These are phyloP conservation scores for Salminus brasiliensis DNA, from an alignment of 2,113 vertebrate genomes.

Conservation along the genomic window DNA sequence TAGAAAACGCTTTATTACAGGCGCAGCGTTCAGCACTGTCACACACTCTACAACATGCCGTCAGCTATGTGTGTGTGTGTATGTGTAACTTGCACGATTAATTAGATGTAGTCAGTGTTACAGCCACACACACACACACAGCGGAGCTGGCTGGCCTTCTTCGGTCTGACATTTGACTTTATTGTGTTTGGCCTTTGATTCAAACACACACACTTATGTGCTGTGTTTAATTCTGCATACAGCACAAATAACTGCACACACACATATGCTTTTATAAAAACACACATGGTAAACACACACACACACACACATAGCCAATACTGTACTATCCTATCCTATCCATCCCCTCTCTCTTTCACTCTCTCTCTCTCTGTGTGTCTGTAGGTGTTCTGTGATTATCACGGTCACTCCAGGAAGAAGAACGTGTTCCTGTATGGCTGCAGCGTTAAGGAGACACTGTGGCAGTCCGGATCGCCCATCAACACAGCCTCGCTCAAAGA, in stretches of 20 bases:
- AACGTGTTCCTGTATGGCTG: constrained; percentile 93
- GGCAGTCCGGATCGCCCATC: constrained; percentile 81
- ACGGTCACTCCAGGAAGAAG: constrained; percentile 92
- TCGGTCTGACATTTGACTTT: not conserved
- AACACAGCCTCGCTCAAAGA: constrained; percentile 76
- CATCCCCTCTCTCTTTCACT: not conserved
- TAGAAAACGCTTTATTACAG: not conserved
- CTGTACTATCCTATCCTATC: too few species aligned
- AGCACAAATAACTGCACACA: too few species aligned
- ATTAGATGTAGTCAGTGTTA: constrained; percentile 14
- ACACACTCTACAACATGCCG: not conserved
- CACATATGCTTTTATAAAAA: too few species aligned
- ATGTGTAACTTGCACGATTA: constrained; percentile 35
- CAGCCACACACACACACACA: not conserved
- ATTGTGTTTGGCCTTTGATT: not conserved
- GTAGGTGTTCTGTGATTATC: constrained; percentile 95
- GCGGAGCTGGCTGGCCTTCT: not conserved
- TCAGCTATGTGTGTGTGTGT: not conserved
- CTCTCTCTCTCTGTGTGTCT: not conserved
- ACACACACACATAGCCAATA: too few species aligned
- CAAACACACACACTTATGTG: too few species aligned
- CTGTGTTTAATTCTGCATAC: too few species aligned
- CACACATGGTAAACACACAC: too few species aligned
- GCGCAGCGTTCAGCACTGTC: constrained; percentile 13
- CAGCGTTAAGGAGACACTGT: constrained; percentile 90